Conservation (phyloP, 2,113 vertebrate species). For the Myotis yumanensis region DNA sequence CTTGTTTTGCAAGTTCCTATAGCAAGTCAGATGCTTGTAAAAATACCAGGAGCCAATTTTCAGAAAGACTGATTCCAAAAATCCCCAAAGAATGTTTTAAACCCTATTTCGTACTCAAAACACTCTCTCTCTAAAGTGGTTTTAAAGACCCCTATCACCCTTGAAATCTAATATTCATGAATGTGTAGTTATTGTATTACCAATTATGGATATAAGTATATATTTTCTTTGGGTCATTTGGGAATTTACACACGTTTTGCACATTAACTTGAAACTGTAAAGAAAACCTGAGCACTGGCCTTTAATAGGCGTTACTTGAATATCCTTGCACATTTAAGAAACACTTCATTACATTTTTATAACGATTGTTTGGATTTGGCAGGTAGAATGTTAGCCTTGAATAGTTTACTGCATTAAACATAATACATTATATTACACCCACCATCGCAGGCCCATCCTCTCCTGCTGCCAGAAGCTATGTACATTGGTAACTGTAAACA, state of each 20-base stretch:
- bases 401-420: slow-evolving; percentile 39
- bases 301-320: slow-evolving; percentile 51
- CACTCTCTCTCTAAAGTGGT: not conserved
- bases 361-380: not conserved
- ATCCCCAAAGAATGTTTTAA: not conserved
- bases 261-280: slow-evolving; percentile 37
- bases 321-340: slow-evolving; percentile 42
- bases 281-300: not conserved
- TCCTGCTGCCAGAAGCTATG: slow-evolving; percentile 29
- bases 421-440: slow-evolving; percentile 4
- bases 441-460: not conserved
- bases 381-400: not conserved
- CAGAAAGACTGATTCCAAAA: not conserved
- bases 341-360: slow-evolving; percentile 43
- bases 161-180: slow-evolving; percentile 25
- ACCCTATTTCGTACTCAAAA: not conserved
- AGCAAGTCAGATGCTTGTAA: not conserved
- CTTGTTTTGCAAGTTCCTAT: not conserved
- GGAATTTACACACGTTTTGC: not conserved
- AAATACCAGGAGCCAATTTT: slow-evolving; percentile 33
- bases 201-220: not conserved
- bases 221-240: slow-evolving; percentile 18
- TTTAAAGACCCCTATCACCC: not conserved
- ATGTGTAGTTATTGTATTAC: not conserved
- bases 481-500: slow-evolving; percentile 33